phyloP scores from a whole-genome alignment of 2,113 vertebrate genomes.

The Pan troglodytes region NHGRI_mPanTro3-v2.1_pri NC_072409.2:39074501-39075000 shows the following conservation, averaged over 20 bases:
- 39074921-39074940: not conserved
- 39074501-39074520: not conserved
- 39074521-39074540: not conserved
- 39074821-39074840: not conserved
- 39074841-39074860: not conserved
- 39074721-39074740: not conserved
- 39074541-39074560: not conserved
- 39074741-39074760: not conserved
- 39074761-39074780: not conserved
- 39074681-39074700: not conserved
- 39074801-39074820: slow-evolving; percentile 5
- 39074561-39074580: not conserved
- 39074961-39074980: not conserved
- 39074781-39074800: not conserved
- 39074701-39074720: not conserved
- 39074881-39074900: not conserved
- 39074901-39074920: slow-evolving; percentile 13
- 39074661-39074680: not conserved
- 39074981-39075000: not conserved
- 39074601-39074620: not conserved
- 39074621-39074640: not conserved
- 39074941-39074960: not conserved
- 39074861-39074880: not conserved
- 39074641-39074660: not conserved
- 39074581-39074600: not conserved